phyloP scores from a whole-genome alignment of 2,888 invertebrate genomes.

The Erannis defoliaria region DNA sequence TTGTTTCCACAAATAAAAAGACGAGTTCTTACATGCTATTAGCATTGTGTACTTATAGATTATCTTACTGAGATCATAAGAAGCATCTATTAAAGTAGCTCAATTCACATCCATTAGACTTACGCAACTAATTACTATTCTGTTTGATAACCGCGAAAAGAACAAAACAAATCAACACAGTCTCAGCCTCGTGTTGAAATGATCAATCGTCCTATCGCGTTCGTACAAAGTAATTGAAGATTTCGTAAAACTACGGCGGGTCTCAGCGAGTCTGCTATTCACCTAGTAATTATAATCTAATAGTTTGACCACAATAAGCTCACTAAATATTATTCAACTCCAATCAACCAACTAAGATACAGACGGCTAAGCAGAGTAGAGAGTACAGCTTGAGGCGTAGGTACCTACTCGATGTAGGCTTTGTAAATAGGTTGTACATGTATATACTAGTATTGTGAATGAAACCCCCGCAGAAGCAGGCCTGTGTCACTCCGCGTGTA shows the following conservation, averaged over 20 bases:
- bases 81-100: neutral
- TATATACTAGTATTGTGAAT: no score
- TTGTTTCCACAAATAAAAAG: no score
- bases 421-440: no score
- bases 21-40: no score
- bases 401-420: no score
- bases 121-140: constrained; percentile 55
- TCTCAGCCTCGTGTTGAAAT: constrained; percentile 45
- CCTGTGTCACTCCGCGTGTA: no score
- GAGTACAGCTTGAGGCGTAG: no score
- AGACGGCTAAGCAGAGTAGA: neutral
- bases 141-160: constrained; percentile 37
- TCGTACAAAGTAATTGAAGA: constrained; percentile 53
- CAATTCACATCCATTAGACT: constrained; percentile 50
- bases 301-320: constrained; percentile 20
- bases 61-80: neutral
- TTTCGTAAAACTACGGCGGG: constrained; percentile 61
- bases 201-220: constrained; percentile 51
- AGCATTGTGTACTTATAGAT: neutral
- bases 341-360: neutral
- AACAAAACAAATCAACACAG: constrained; percentile 39
- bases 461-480: no score
- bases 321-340: neutral
- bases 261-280: constrained; percentile 43
- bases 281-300: constrained; percentile 52